phyloP scores from a whole-genome alignment of 2,113 vertebrate genomes.

The Anser cygnoides region DNA sequence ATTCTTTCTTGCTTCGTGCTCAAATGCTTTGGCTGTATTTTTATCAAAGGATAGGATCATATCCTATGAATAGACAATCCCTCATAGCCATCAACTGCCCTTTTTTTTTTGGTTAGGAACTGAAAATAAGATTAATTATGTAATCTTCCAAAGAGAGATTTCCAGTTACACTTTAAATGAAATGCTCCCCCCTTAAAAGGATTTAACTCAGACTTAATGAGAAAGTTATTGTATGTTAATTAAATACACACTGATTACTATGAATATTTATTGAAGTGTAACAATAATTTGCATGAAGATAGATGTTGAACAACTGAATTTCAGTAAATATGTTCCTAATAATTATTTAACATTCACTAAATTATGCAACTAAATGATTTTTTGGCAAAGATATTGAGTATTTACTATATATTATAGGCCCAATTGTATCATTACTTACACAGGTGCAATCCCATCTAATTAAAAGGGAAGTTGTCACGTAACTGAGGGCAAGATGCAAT shows the following conservation, averaged over 20 bases:
- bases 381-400: constrained; percentile 66
- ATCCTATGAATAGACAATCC: background rate
- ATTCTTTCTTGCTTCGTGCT: background rate
- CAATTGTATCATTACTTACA: constrained; percentile 32
- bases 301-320: constrained; percentile 75
- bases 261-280: constrained; percentile 77
- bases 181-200: constrained; percentile 66
- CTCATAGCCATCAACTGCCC: background rate
- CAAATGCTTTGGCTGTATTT: background rate
- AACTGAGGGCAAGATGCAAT: constrained; percentile 57
- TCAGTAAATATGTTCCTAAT: constrained; percentile 76
- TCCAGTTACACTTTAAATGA: constrained; percentile 71
- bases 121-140: constrained; percentile 46
- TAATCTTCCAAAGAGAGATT: constrained; percentile 58
- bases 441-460: constrained; percentile 60
- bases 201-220: constrained; percentile 79
- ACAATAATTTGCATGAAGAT: constrained; percentile 80
- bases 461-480: constrained; percentile 52
- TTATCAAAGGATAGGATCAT: constrained; percentile 16
- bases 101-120: constrained; percentile 36
- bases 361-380: constrained; percentile 66
- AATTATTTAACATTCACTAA: constrained; percentile 73
- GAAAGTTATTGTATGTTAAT: constrained; percentile 83
- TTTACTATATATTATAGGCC: constrained; percentile 50
- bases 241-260: constrained; percentile 78